A percentile compares a stretch with the other conserved stretches of the same genome.
These are phyloP conservation scores for Pseudochirops cupreus DNA, from an alignment of 2,797 vertebrate genomes.

Conservation along the genomic window DNA sequence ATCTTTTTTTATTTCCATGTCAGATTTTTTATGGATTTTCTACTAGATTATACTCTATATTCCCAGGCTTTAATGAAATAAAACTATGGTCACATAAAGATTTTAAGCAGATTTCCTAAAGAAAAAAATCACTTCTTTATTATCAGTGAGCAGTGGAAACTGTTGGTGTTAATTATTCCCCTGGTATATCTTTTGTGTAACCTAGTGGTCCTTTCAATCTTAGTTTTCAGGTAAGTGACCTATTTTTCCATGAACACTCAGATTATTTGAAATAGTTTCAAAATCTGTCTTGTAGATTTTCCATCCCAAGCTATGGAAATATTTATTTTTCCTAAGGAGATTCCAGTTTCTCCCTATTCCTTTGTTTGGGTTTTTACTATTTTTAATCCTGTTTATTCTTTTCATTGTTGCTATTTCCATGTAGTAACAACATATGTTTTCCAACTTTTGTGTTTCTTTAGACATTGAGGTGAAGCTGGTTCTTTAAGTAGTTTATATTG, in stretches of 20 bases:
- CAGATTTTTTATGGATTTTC: background rate
- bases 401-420: background rate
- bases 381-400: background rate
- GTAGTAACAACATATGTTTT: background rate
- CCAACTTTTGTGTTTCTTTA: background rate
- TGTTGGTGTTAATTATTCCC: background rate
- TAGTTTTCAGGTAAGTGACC: background rate
- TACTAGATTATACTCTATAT: background rate
- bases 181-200: background rate
- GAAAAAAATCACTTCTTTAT: background rate
- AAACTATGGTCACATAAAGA: background rate
- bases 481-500: background rate
- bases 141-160: background rate
- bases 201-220: background rate
- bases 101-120: background rate
- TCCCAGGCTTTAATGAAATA: background rate
- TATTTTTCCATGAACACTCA: background rate
- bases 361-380: background rate
- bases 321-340: background rate
- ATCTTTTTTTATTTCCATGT: background rate
- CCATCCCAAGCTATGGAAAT: background rate
- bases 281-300: background rate
- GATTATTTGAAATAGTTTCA: background rate
- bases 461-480: background rate
- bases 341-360: background rate